These are phyloP conservation scores for Hemistola chrysoprasaria DNA, from an alignment of 2,888 invertebrate species.

Conservation along the genomic window DNA sequence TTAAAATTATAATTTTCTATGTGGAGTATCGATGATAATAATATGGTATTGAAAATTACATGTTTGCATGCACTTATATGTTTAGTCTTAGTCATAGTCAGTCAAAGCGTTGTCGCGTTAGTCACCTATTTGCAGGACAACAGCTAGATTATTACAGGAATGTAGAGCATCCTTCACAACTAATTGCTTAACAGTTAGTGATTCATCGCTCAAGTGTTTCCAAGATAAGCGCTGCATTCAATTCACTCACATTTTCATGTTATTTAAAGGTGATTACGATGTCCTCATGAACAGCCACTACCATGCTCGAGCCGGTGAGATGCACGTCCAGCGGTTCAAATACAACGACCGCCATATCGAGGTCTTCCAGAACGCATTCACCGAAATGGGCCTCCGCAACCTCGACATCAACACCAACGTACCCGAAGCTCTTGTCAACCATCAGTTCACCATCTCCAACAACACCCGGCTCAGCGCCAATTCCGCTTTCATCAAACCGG, in stretches of 20 bases:
- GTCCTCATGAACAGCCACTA: conserved; percentile 68
- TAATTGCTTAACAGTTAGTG: neutral
- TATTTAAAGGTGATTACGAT: conserved; percentile 71
- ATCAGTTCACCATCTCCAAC: conserved; percentile 67
- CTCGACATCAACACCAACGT: conserved; percentile 69
- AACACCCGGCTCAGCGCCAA: conserved; percentile 74
- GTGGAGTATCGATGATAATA: too few relatives aligned
- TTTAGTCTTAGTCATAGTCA: too few relatives aligned
- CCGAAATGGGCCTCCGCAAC: conserved; percentile 68
- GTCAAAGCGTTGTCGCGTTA: too few relatives aligned
- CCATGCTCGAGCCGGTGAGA: conserved; percentile 72
- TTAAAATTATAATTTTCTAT: too few relatives aligned
- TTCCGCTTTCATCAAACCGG: conserved; percentile 65
- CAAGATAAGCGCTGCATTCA: neutral
- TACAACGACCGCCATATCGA: conserved; percentile 66
- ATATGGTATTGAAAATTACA: too few relatives aligned
- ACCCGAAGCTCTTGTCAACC: conserved; percentile 67
- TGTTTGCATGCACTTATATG: too few relatives aligned
- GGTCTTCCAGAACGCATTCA: conserved; percentile 61
- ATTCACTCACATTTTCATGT: conserved; percentile 2
- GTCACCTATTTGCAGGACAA: neutral
- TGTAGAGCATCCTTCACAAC: neutral
- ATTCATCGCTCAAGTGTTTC: neutral
- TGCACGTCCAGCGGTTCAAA: conserved; percentile 72
- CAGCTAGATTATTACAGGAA: neutral